Evolutionary conservation across 2,797 vertebrate genomes (phyloP), one percentile per base, ranked within the genome.

Genomic region (Characodon lateralis): DNA sequence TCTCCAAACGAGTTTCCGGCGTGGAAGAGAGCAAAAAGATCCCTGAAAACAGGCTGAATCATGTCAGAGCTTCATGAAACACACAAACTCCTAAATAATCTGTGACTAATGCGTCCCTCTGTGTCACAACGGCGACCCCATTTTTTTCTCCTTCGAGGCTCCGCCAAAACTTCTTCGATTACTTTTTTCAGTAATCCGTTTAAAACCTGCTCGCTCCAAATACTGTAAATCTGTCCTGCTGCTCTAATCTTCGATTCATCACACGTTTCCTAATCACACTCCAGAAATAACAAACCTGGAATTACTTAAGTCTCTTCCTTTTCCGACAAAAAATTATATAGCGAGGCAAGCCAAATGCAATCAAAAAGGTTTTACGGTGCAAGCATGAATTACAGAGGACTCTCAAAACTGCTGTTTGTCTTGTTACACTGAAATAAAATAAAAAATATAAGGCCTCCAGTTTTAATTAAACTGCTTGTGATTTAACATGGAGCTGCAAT

Each of bases 271-370:
- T 91, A 89, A 92, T 92, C 90, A 77, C 74, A 2, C 89, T 87
- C 87, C 87, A 83, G 80, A 93, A 93, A 92, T 91, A 93, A 92
- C 91, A 90, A 90, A 91, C 89, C 90, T 84, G 85, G 77, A 86
- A 82, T 85, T 72, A 78, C 77, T 84, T 78, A 74, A 26, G 82
- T 41, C 77, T 83, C 71, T n/a, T 82, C 78, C 80, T 71, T 77
- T 74, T 83, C 26, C 14, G 20, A 59, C 26, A 48, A 59, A 53
- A 51, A 16, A 50, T 31, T 39, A 73, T 65, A 6, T 46, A 13
- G 1, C 24, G 72, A 81, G 69, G 77, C 0, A 55, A 83, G 85
- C 88, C 87, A 79, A 87, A 87, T 16, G 80, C 48, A n/a, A 73
- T 84, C 78, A 61, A 79, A 89, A 88, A 82, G 72, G 86, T 83